Evolutionary conservation across 1,140 invertebrate genomes (phyloP).

Genomic region (Ditylenchus dipsaci): DNA sequence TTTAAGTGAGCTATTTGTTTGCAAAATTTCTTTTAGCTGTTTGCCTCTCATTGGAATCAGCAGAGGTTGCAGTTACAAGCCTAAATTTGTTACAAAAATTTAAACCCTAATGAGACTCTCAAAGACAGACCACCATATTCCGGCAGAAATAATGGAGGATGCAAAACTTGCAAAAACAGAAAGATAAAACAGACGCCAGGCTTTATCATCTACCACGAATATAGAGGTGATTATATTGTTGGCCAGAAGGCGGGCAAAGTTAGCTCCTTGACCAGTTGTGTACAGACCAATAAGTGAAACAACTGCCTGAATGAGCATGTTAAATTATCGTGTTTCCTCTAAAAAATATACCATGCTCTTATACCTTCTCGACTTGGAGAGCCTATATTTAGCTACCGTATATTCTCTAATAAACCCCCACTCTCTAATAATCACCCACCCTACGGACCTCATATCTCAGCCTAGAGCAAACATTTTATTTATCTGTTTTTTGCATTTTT

Average conservation of each 20-base stretch:
- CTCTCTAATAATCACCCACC: too few species aligned
- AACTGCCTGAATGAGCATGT: not conserved
- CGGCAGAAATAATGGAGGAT: slow-evolving; percentile 12
- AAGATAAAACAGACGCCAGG: slow-evolving; percentile 28
- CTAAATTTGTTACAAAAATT: not conserved
- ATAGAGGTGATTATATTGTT: slow-evolving; percentile 26
- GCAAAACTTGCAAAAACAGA: slow-evolving; percentile 17
- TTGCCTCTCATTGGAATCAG: not conserved
- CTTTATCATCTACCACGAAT: slow-evolving; percentile 15
- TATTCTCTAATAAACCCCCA: too few species aligned
- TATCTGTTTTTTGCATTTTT: too few species aligned
- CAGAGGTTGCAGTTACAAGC: not conserved
- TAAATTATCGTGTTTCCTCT: not conserved
- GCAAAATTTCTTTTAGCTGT: not conserved
- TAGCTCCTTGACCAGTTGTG: slow-evolving; percentile 28
- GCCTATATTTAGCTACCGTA: too few species aligned
- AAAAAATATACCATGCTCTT: too few species aligned
- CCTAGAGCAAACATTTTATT: too few species aligned
- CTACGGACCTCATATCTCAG: too few species aligned
- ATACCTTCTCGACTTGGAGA: too few species aligned
- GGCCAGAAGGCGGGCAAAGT: slow-evolving; percentile 22
- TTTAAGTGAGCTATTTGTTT: too few species aligned
- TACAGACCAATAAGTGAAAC: slow-evolving; percentile 11
- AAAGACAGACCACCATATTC: slow-evolving; percentile 16
- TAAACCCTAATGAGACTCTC: not conserved